phyloP scores from a whole-genome alignment of 2,113 vertebrate genomes.

The Nibea albiflora region DNA sequence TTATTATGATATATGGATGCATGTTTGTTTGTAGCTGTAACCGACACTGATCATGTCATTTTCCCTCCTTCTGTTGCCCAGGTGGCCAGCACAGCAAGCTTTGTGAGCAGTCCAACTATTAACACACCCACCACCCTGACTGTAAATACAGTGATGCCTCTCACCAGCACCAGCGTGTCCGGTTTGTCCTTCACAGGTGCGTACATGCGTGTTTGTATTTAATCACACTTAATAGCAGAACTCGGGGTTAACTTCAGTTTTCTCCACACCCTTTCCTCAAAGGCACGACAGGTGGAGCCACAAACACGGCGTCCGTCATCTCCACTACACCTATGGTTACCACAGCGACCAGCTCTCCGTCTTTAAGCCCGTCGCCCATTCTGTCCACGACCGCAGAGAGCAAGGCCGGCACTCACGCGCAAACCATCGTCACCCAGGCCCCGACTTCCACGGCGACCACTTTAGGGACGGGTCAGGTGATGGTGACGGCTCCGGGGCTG shows the following conservation, averaged over 20 bases:
- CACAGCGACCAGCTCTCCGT: constrained; percentile 89
- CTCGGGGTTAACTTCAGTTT: background rate
- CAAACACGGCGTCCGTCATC: constrained; percentile 94
- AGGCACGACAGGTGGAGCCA: constrained; percentile 90
- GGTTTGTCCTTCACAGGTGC: constrained; percentile 92
- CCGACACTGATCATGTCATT: background rate
- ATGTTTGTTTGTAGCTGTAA: background rate
- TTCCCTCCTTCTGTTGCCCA: constrained; percentile 60
- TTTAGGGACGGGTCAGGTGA: constrained; percentile 92
- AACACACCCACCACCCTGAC: constrained; percentile 95
- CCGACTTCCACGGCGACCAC: constrained; percentile 88
- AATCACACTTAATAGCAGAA: background rate
- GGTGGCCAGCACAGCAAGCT: constrained; percentile 98
- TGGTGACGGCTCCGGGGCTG: constrained; percentile 92
- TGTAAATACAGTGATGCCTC: constrained; percentile 95
- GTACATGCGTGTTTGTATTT: constrained; percentile 9
- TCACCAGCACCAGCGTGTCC: constrained; percentile 92
- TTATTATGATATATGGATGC: background rate
- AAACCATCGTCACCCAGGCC: constrained; percentile 87
- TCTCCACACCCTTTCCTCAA: constrained; percentile 23
- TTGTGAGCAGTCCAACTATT: constrained; percentile 90
- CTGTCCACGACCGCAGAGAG: constrained; percentile 81
- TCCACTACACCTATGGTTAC: constrained; percentile 90
- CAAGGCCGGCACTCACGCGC: constrained; percentile 84
- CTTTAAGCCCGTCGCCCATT: constrained; percentile 90